Percentiles rank a stretch among this genome's conserved stretches.
Evolutionary conservation across 2,113 vertebrate genomes (phyloP).

Genomic region (Tragelaphus strepsiceros): DNA sequence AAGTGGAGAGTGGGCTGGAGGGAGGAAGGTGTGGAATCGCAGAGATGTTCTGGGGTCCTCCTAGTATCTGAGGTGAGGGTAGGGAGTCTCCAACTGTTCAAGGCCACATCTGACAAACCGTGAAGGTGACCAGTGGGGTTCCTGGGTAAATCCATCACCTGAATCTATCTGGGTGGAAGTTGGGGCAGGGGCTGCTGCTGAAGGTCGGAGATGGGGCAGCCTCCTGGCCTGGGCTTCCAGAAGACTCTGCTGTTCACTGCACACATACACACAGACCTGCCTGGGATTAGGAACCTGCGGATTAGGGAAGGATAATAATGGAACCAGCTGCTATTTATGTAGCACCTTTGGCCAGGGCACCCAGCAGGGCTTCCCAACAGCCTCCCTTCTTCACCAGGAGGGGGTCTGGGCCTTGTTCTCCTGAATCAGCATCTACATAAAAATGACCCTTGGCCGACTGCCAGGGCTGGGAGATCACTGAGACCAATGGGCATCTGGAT

Average conservation of each 20-base stretch:
- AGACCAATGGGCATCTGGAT: neutral
- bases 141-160: neutral
- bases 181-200: neutral
- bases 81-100: neutral
- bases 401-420: neutral
- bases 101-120: neutral
- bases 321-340: slow-evolving; percentile 64
- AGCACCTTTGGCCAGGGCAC: slow-evolving; percentile 25
- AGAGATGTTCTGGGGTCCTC: neutral
- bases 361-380: neutral
- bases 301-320: slow-evolving; percentile 62
- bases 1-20: neutral
- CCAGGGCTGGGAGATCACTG: neutral
- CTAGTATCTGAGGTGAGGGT: neutral
- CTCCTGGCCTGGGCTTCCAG: neutral
- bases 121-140: neutral
- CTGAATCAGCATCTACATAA: neutral
- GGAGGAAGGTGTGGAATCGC: neutral
- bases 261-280: neutral
- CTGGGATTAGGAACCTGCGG: slow-evolving; percentile 56
- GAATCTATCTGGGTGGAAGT: neutral
- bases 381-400: neutral
- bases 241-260: neutral
- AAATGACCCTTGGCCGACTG: neutral
- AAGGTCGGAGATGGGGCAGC: neutral